phyloP scores from a whole-genome alignment of 1,140 invertebrate species.

The Drusus annulatus region DNA sequence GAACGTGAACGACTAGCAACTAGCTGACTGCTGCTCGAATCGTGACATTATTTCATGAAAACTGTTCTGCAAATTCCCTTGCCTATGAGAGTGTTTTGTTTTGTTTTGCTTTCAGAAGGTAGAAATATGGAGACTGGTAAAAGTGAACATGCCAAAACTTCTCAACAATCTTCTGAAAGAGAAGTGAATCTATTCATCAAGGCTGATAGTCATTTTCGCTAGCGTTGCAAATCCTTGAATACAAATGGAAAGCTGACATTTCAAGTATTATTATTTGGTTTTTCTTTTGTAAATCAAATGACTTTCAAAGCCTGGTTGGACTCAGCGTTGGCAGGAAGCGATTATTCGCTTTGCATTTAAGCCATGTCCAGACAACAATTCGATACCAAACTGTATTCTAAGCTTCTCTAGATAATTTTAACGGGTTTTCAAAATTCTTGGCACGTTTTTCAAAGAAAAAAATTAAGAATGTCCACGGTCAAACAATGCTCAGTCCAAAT shows the following conservation, averaged over 20 bases:
- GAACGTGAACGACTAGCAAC: slow-evolving; percentile 36
- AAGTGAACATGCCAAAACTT: too few species aligned
- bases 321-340: too few species aligned
- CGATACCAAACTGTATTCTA: too few species aligned
- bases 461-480: background rate
- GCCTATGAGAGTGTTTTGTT: too few species aligned
- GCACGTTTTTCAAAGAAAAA: slow-evolving; percentile 9
- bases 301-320: background rate
- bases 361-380: too few species aligned
- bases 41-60: slow-evolving; percentile 18
- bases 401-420: too few species aligned
- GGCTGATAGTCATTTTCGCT: background rate
- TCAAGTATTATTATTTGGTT: background rate
- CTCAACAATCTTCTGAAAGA: too few species aligned
- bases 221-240: slow-evolving; percentile 23
- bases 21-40: slow-evolving; percentile 14
- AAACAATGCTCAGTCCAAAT: background rate
- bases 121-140: too few species aligned
- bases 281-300: background rate
- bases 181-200: background rate
- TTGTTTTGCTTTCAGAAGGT: too few species aligned
- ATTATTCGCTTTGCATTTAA: too few species aligned
- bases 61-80: too few species aligned
- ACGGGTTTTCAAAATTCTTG: background rate
- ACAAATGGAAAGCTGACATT: slow-evolving; percentile 19